Evolutionary conservation across 92 coral and sea anemone species (phyloP).

Genomic region (Parazoanthus darwini): DNA sequence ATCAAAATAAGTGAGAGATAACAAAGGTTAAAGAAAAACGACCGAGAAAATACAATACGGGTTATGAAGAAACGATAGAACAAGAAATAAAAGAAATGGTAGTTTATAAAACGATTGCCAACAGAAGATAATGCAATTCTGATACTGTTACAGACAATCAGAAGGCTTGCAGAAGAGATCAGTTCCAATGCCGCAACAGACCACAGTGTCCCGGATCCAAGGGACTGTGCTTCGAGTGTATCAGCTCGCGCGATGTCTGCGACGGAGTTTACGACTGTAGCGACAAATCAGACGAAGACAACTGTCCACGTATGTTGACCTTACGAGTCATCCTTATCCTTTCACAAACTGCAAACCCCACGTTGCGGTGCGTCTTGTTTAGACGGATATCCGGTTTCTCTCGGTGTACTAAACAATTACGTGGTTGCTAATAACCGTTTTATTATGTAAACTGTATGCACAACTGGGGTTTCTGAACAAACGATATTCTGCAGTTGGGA

Average conservation of each 20-base stretch:
- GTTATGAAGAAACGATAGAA: background rate
- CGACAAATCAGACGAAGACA: slow-evolving; percentile 81
- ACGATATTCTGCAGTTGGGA: too few relatives aligned
- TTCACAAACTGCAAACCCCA: too few relatives aligned
- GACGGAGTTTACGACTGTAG: slow-evolving; percentile 72
- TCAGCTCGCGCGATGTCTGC: slow-evolving; percentile 72
- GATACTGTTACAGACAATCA: slow-evolving; percentile 46
- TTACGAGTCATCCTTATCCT: background rate
- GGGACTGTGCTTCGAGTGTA: slow-evolving; percentile 49
- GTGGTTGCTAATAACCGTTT: background rate
- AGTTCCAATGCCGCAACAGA: slow-evolving; percentile 75
- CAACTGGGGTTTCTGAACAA: too few relatives aligned
- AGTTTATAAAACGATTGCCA: background rate
- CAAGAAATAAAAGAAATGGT: background rate
- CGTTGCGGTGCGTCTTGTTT: background rate
- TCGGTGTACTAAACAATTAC: background rate
- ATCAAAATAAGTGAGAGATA: too few relatives aligned
- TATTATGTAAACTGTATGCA: too few relatives aligned
- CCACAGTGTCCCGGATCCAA: slow-evolving; percentile 28
- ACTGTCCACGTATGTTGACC: slow-evolving; percentile 57
- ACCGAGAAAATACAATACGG: background rate
- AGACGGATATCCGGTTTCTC: background rate
- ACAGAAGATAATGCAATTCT: background rate
- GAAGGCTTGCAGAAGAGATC: slow-evolving; percentile 65
- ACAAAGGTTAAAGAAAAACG: too few relatives aligned